These are phyloP conservation scores for Drosophila nannoptera DNA, from an alignment of 1,140 invertebrate species.

Conservation along the genomic window DNA sequence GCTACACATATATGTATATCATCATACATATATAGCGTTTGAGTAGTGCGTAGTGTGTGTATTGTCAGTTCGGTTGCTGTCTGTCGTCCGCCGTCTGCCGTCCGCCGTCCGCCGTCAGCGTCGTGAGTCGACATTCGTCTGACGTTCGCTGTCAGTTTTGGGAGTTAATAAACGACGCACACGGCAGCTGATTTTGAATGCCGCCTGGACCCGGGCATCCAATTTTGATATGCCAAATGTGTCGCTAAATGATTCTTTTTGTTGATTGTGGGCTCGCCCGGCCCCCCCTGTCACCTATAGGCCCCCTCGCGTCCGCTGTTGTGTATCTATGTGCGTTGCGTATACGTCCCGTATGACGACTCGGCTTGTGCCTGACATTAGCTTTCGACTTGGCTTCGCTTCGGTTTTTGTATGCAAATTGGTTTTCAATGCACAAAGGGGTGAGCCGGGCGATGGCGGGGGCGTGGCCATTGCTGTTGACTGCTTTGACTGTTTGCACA, in stretches of 20 bases:
- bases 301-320: not conserved
- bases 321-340: conserved; percentile 35
- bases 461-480: not conserved
- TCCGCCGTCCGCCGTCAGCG: not conserved
- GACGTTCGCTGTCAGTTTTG: conserved; percentile 18
- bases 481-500: conserved; percentile 10
- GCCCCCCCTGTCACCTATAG: not conserved
- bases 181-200: conserved; percentile 64
- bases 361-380: conserved; percentile 33
- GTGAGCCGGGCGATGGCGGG: not conserved
- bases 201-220: conserved; percentile 30
- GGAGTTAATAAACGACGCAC: conserved; percentile 52
- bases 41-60: conserved; percentile 2
- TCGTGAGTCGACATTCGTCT: not conserved
- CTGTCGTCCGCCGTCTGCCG: not conserved
- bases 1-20: conserved; percentile 1
- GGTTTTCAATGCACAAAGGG: conserved; percentile 1
- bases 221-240: conserved; percentile 74
- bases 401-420: conserved; percentile 64
- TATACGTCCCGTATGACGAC: conserved; percentile 54
- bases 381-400: conserved; percentile 32
- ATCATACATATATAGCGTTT: not conserved
- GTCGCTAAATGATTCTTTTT: conserved; percentile 73
- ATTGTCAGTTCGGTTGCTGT: conserved; percentile 5
- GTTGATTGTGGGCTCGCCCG: not conserved